These are phyloP conservation scores for Drosophila tanythrix DNA, from an alignment of 2,888 invertebrate genomes.

Conservation along the genomic window DNA sequence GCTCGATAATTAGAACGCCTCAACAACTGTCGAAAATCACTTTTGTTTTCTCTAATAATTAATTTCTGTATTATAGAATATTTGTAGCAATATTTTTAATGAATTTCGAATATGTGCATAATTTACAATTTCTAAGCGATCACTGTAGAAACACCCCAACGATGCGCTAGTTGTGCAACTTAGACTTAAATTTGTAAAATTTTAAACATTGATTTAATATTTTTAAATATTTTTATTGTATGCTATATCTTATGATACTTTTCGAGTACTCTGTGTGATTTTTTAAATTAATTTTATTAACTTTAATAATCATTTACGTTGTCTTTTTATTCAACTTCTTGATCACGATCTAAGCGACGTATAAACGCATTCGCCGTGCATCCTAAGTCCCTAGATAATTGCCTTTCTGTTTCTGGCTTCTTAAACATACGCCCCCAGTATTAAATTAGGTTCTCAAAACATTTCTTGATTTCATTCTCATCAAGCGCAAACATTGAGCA, in stretches of 20 bases:
- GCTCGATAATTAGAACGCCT: not conserved
- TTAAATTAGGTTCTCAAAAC: conserved; percentile 18
- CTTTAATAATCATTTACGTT: not conserved
- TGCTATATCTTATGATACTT: not conserved
- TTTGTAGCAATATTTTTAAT: not conserved
- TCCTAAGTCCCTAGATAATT: conserved; percentile 11
- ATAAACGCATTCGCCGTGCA: conserved; percentile 35
- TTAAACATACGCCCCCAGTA: conserved; percentile 37
- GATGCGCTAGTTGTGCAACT: conserved; percentile 27
- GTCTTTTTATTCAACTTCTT: too few relatives aligned
- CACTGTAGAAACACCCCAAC: conserved; percentile 18
- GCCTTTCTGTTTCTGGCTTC: conserved; percentile 43
- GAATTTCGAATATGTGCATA: not conserved
- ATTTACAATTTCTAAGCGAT: not conserved
- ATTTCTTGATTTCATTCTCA: conserved; percentile 17
- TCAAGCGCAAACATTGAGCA: conserved; percentile 74
- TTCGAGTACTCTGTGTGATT: not conserved
- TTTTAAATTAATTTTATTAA: not conserved
- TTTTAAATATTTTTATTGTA: not conserved
- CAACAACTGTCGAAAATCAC: not conserved
- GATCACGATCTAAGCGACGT: conserved; percentile 21
- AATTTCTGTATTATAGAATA: not conserved
- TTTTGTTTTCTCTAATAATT: not conserved
- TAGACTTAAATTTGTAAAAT: not conserved
- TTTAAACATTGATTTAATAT: not conserved